Percentiles rank a stretch among this genome's conserved stretches.
These are phyloP conservation scores for Orthosia cruda DNA, from an alignment of 2,888 invertebrate species.

Conservation along the genomic window DNA sequence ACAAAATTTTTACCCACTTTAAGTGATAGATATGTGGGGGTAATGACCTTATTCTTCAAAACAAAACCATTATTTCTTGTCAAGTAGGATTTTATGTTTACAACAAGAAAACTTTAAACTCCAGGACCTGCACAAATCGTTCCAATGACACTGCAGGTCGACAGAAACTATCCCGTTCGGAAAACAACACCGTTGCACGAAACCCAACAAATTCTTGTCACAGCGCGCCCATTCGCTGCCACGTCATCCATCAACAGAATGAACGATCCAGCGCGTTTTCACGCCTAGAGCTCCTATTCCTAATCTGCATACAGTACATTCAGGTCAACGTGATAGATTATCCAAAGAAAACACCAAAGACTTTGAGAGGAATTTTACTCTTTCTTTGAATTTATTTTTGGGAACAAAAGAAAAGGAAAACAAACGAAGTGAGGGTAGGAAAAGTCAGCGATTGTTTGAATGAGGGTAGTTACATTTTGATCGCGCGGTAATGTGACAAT, in stretches of 20 bases:
- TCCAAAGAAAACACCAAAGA: constrained; percentile 56
- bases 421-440: constrained; percentile 44
- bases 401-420: constrained; percentile 53
- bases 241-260: constrained; percentile 68
- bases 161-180: constrained; percentile 12
- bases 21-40: too few relatives aligned
- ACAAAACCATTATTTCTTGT: neutral
- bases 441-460: constrained; percentile 56
- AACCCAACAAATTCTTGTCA: constrained; percentile 60
- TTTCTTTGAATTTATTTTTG: constrained; percentile 39
- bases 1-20: too few relatives aligned
- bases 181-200: constrained; percentile 33
- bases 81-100: neutral
- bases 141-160: constrained; percentile 17
- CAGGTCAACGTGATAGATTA: constrained; percentile 67
- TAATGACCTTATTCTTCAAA: neutral
- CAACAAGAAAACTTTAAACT: neutral
- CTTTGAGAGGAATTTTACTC: constrained; percentile 43
- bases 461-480: constrained; percentile 62
- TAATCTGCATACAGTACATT: constrained; percentile 69
- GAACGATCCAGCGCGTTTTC: constrained; percentile 65
- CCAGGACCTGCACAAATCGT: constrained; percentile 8
- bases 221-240: constrained; percentile 56
- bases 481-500: constrained; percentile 61
- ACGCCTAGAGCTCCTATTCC: constrained; percentile 62